Percentiles rank a stretch among this genome's conserved stretches.
Evolutionary conservation across 2,113 vertebrate species (phyloP).

Genomic region (Vidua chalybeata): DNA sequence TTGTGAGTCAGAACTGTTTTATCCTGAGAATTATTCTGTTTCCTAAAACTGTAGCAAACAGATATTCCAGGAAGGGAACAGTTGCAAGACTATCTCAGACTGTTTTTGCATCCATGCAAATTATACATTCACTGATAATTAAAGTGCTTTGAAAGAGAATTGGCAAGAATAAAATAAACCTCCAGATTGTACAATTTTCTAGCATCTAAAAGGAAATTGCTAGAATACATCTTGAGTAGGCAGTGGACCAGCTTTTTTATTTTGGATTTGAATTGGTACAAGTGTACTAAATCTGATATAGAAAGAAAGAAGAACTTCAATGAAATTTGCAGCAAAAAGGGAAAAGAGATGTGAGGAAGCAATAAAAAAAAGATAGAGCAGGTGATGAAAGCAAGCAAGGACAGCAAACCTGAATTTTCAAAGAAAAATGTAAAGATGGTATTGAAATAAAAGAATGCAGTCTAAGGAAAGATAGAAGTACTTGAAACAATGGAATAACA

Average conservation of each 20-base stretch:
- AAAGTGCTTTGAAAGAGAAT: conserved; percentile 1
- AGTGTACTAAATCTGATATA: background rate
- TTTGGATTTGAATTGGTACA: background rate
- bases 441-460: background rate
- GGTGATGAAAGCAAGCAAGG: background rate
- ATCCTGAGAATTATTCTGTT: background rate
- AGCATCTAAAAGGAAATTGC: background rate
- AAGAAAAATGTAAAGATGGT: background rate
- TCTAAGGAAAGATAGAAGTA: background rate
- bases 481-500: background rate
- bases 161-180: background rate
- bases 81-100: conserved; percentile 10
- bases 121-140: conserved; percentile 16
- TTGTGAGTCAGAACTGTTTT: background rate
- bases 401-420: background rate
- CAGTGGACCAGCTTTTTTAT: background rate
- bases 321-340: background rate
- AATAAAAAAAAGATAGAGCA: background rate
- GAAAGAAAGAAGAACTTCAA: background rate
- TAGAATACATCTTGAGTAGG: background rate
- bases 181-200: background rate
- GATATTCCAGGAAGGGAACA: background rate
- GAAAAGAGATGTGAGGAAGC: background rate
- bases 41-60: conserved; percentile 7
- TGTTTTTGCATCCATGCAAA: background rate